phyloP scores from a whole-genome alignment of 2,888 invertebrate genomes.

The Latheticus oryzae region DNA sequence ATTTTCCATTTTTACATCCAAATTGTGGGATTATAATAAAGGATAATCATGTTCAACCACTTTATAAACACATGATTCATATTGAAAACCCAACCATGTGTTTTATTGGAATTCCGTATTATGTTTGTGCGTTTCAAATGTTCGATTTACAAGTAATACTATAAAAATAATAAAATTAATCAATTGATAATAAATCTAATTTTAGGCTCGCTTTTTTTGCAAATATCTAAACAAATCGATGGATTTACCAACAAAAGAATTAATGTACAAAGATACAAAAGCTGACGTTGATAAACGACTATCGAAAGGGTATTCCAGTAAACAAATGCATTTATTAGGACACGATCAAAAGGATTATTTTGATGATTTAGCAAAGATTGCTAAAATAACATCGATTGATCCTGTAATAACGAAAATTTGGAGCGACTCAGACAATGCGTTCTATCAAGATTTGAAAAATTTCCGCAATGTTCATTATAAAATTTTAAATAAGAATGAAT shows the following conservation, averaged over 20 bases:
- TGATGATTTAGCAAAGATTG: constrained; percentile 75
- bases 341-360: constrained; percentile 78
- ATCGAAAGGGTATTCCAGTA: constrained; percentile 73
- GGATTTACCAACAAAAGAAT: constrained; percentile 71
- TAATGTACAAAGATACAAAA: constrained; percentile 72
- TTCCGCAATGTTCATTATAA: constrained; percentile 16
- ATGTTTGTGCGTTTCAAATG: constrained; percentile 76
- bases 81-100: constrained; percentile 80
- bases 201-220: constrained; percentile 73
- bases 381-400: constrained; percentile 71
- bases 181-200: constrained; percentile 66
- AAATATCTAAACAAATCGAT: constrained; percentile 71
- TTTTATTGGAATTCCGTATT: constrained; percentile 79
- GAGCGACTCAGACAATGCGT: constrained; percentile 69
- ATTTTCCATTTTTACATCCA: constrained; percentile 76
- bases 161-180: too few relatives aligned
- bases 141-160: constrained; percentile 88
- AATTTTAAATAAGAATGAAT: constrained; percentile 13
- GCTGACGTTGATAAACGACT: constrained; percentile 70
- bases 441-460: constrained; percentile 15
- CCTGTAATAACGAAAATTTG: constrained; percentile 77
- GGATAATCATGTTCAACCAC: constrained; percentile 74
- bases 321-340: constrained; percentile 88
- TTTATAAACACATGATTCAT: constrained; percentile 83
- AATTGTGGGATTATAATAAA: constrained; percentile 73